Conservation (phyloP, 2,113 vertebrate genomes). For the Riparia riparia region DNA sequence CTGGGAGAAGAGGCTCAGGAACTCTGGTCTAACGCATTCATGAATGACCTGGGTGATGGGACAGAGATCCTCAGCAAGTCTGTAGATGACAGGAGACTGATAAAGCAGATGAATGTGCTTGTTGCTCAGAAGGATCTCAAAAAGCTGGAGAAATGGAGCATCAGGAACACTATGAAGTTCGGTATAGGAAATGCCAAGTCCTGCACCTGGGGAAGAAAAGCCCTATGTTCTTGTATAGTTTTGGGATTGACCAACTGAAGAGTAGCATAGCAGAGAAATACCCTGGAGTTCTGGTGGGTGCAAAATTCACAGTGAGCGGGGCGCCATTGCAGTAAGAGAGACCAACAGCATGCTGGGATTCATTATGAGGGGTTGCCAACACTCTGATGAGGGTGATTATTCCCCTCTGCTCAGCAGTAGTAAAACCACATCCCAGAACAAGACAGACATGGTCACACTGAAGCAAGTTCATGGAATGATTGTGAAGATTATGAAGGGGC, state of each 20-base stretch:
- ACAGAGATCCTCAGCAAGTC: background rate
- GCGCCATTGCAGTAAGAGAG: background rate
- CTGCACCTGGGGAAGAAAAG: background rate
- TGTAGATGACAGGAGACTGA: background rate
- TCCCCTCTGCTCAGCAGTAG: background rate
- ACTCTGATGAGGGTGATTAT: background rate
- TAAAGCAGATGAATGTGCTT: background rate
- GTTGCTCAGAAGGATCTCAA: background rate
- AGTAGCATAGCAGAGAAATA: background rate
- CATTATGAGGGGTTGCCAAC: background rate
- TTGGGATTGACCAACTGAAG: background rate
- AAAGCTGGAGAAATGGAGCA: background rate
- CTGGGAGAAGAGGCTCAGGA: background rate
- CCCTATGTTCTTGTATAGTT: background rate
- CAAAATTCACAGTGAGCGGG: background rate
- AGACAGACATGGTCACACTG: background rate
- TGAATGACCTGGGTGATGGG: background rate
- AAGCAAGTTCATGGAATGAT: background rate
- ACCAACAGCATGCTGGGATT: background rate
- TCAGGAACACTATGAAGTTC: background rate
- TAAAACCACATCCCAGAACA: background rate
- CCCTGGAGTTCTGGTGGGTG: background rate
- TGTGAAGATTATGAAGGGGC: background rate
- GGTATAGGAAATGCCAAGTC: background rate
- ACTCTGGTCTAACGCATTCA: background rate